A percentile compares a stretch with the other conserved stretches of the same genome.
Evolutionary conservation across 2,113 vertebrate genomes (phyloP).

Genomic region (Herpailurus yagouaroundi): DNA sequence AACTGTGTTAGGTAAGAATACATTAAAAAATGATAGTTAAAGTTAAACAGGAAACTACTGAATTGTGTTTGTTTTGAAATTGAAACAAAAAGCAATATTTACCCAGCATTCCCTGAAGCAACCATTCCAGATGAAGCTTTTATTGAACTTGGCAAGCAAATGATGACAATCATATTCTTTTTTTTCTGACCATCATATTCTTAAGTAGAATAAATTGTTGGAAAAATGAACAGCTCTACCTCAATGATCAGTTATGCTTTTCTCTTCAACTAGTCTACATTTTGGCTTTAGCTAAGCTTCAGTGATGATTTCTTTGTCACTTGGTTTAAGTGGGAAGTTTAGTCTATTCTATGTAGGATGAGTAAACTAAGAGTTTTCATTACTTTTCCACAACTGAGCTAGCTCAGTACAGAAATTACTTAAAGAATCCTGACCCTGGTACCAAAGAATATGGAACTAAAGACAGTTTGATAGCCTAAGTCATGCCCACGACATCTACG

Average conservation of each 20-base stretch:
- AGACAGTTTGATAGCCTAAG: neutral
- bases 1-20: conserved; percentile 78
- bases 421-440: neutral
- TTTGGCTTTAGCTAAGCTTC: conserved; percentile 9
- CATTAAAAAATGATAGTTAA: conserved; percentile 76
- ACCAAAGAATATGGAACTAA: neutral
- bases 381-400: neutral
- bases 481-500: neutral
- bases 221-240: neutral
- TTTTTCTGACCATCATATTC: neutral
- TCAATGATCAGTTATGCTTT: neutral
- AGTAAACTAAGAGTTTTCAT: neutral
- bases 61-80: conserved; percentile 74
- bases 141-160: conserved; percentile 44
- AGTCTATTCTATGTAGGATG: neutral
- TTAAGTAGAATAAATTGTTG: conserved; percentile 29
- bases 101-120: neutral
- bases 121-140: conserved; percentile 61
- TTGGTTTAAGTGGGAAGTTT: neutral
- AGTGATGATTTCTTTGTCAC: neutral
- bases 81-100: conserved; percentile 69
- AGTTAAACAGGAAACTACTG: conserved; percentile 64
- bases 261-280: neutral
- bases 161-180: conserved; percentile 9
- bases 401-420: neutral